Evolutionary conservation across 1,140 invertebrate species (phyloP), one percentile per base, ranked within the genome.

Genomic region (Coptotermes formosanus): DNA sequence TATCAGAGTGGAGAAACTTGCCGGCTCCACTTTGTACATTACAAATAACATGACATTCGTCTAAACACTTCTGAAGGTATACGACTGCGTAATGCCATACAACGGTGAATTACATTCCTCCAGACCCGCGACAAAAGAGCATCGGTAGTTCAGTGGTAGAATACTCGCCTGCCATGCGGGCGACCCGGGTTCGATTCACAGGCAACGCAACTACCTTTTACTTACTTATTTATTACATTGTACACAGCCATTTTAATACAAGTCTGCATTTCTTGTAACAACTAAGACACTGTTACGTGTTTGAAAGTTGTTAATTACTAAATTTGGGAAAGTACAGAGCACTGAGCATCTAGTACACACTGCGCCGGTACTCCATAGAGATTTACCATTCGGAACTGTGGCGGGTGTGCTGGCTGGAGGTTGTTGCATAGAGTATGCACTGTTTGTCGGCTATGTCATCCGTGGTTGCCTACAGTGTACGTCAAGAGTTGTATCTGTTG

Each of bases 121-220:
- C n/a, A n/a, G n/a, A n/a, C n/a, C n/a, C n/a, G n/a, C n/a, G n/a
- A n/a, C n/a, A n/a, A n/a, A n/a, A n/a, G n/a, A 89, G 92, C 92
- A 92, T 92, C 92, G 92, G 92, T 93, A 92, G 92, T 93, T 93
- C 92, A 93, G 92, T 93, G 93, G 93, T 93, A 93, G 93, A 93
- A 93, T 93, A 91, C 92, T 93, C 93, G 93, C 93, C 93, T 93
- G 93, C 93, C 93, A 93, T 92, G 93, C 93, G 92, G 92, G 92
- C 91, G 93, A 91, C 92, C 92, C 93, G 92, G 93, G 93, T 93
- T 93, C 93, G 92, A 93, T 93, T 93, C 92, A 92, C 93, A 92
- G 93, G 91, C 92, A 91, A 92, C 92, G 92, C 92, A 88, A n/a
- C n/a, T 89, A 89, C 4, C 4, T 87, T 89, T 89, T 86, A 3